Base-by-base conservation (phyloP, 2,888 invertebrate genomes). In the Drosophila anomelani region DNA sequence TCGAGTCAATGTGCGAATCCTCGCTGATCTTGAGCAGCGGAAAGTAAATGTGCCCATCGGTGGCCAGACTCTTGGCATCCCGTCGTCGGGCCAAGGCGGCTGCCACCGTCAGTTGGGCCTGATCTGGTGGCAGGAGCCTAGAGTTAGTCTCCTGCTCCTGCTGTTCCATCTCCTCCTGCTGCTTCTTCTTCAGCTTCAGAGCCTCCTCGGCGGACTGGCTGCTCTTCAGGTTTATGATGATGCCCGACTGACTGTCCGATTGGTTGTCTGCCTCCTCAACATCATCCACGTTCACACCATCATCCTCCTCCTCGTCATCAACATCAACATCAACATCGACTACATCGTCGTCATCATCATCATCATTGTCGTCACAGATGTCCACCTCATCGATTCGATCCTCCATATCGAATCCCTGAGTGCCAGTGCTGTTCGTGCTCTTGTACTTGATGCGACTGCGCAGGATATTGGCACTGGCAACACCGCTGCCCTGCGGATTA, bases 1-100 rank as follows among this genome's bases (percentile, higher is more conserved):
- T 91, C n/a, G 90, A 77, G 85, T 92, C 91, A 12, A 92, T 91
- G 54, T 86, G 77, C 36, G 89, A 81, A 78, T 91, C 92, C 62
- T 92, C 92, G 43, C 80, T 84, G 56, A 90, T 91, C 73, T 91
- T 91, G 1, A 91, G 74, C 41, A 91, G 73, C 5, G 91, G 91
- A 60, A 92, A 92, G 64, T 90, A 91, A 47, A 89, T 88, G 46
- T 78, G 88, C 4, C 91, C 91, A 62, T 91, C 91, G 9, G 90
- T 90, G 74, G 81, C 91, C 71, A 91, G 61, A 3, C 62, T 83
- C 34, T 78, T 79, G 17, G 47, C 63, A 67, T 79, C 76, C 2
- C 74, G 77, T 3, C 74, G 68, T 32, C 76, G 69, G 6, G 89
- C 81, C 1, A 63, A 57, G 17, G 83, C 70, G 0, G 81, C 77